Evolutionary conservation across 2,797 vertebrate genomes (phyloP).

Genomic region (Characodon lateralis): DNA sequence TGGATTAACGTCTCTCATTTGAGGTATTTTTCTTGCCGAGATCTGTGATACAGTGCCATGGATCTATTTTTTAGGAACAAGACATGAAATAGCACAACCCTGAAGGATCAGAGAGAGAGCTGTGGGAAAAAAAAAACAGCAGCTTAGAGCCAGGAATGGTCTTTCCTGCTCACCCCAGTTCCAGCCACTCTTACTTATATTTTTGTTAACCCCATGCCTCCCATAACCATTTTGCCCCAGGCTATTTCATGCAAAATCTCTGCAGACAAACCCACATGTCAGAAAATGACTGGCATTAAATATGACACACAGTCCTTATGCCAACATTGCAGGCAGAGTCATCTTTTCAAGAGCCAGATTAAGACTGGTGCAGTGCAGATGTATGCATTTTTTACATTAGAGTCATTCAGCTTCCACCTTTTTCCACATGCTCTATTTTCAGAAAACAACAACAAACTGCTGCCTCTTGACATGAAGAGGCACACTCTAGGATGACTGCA

Average conservation of each 20-base stretch:
- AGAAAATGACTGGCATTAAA: conserved; percentile 71
- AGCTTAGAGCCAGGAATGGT: conserved; percentile 33
- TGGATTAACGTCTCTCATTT: conserved; percentile 22
- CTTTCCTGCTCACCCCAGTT: conserved; percentile 36
- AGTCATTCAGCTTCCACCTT: conserved; percentile 35
- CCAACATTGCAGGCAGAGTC: conserved; percentile 48
- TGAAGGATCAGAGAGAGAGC: conserved; percentile 43
- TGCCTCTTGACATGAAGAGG: conserved; percentile 9
- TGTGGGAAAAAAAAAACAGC: conserved; percentile 13
- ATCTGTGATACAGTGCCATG: conserved; percentile 51
- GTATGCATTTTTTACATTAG: conserved; percentile 21
- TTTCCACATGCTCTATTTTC: conserved; percentile 12
- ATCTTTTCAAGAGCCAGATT: conserved; percentile 55
- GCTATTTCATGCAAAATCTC: conserved; percentile 53
- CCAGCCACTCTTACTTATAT: conserved; percentile 41
- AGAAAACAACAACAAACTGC: conserved; percentile 21
- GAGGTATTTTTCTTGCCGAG: conserved; percentile 49
- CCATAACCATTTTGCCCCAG: conserved; percentile 52
- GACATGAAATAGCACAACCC: conserved; percentile 32
- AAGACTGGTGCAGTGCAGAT: conserved; percentile 30
- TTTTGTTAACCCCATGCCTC: conserved; percentile 62
- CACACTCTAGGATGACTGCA: not conserved
- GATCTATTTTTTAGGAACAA: conserved; percentile 38
- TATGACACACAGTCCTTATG: conserved; percentile 60
- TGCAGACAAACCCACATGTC: conserved; percentile 42